These are phyloP conservation scores for Acropternis orthonyx DNA, from an alignment of 2,797 vertebrate genomes.

Conservation along the genomic window DNA sequence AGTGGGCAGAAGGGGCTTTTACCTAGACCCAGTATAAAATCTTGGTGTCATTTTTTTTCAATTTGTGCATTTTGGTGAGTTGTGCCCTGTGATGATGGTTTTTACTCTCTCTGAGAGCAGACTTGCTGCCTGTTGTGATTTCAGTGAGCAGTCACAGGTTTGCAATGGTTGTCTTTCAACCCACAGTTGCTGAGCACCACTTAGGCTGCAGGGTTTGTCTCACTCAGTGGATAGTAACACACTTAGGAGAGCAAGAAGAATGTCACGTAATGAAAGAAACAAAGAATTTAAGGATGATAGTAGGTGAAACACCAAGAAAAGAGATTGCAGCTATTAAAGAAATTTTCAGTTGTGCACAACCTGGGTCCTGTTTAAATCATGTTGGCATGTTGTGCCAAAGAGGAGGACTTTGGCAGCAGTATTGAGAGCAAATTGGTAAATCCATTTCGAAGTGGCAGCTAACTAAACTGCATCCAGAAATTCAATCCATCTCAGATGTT, in stretches of 20 bases:
- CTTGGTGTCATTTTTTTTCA: background rate
- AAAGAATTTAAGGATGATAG: background rate
- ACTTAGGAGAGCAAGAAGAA: background rate
- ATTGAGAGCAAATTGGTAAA: background rate
- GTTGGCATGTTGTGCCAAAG: background rate
- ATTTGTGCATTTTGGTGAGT: background rate
- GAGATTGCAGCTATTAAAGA: background rate
- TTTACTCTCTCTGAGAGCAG: background rate
- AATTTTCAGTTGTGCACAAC: background rate
- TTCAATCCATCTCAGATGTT: background rate
- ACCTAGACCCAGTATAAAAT: background rate
- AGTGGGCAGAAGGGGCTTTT: background rate
- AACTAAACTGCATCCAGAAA: background rate
- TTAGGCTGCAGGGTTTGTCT: background rate
- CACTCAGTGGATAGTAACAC: fast-evolving
- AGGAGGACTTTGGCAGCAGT: background rate
- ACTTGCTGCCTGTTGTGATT: background rate
- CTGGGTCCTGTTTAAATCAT: background rate
- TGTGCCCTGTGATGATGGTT: background rate
- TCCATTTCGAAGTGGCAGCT: background rate
- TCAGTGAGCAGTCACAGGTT: background rate
- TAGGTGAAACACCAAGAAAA: background rate
- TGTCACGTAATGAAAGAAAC: background rate
- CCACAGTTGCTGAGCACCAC: background rate
- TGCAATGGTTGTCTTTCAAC: background rate